These are phyloP conservation scores for Brachionichthys hirsutus DNA, from an alignment of 2,113 vertebrate species.

Conservation along the genomic window DNA sequence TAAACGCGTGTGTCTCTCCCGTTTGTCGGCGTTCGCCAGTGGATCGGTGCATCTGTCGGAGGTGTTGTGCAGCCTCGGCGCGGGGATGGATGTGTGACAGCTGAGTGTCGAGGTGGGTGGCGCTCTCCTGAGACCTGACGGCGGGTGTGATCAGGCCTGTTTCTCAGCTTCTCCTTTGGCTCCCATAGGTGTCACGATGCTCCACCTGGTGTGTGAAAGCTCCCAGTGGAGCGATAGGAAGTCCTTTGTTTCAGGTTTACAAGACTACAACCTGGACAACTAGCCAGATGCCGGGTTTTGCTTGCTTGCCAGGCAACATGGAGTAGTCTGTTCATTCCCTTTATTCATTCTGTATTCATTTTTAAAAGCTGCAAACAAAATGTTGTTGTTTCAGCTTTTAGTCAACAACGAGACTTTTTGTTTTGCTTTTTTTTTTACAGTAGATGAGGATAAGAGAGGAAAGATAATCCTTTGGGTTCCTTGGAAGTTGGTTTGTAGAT, in stretches of 20 bases:
- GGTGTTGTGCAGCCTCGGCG: conserved; percentile 16
- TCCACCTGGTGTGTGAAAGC: conserved; percentile 71
- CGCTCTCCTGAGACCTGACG: conserved; percentile 55
- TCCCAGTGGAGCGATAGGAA: conserved; percentile 38
- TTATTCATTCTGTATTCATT: too few species aligned
- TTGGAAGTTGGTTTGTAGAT: neutral
- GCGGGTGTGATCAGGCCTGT: conserved; percentile 69
- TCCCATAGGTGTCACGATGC: conserved; percentile 64
- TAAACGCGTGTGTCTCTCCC: neutral
- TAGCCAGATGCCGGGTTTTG: too few species aligned
- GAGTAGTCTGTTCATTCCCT: too few species aligned
- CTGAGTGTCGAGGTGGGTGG: conserved; percentile 51
- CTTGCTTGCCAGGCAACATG: too few species aligned
- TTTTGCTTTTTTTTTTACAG: neutral
- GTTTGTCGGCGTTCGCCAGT: conserved; percentile 15
- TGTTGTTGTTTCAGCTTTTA: too few species aligned
- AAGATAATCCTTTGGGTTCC: neutral
- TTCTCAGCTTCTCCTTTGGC: conserved; percentile 64
- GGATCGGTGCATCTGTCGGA: conserved; percentile 21
- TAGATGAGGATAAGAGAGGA: neutral
- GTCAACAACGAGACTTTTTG: too few species aligned
- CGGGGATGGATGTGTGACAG: conserved; percentile 43
- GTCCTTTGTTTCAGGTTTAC: conserved; percentile 40
- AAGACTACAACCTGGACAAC: conserved; percentile 5
- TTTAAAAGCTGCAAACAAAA: too few species aligned